phyloP scores from a whole-genome alignment of 2,797 vertebrate genomes.

The Eupleurogrammus muticus region DNA sequence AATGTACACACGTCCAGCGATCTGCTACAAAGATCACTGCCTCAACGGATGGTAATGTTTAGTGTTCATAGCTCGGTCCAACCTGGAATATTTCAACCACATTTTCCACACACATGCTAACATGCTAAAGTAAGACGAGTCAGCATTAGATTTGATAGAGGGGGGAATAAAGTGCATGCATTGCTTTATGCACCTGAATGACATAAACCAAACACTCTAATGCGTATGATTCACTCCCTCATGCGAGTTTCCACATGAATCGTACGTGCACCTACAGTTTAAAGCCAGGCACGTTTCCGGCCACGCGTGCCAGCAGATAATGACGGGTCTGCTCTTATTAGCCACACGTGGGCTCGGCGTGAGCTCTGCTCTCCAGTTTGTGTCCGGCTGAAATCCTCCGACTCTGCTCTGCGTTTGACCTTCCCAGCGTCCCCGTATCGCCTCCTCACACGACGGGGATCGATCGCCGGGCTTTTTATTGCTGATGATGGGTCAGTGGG shows the following conservation, averaged over 20 bases:
- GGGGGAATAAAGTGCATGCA: not conserved
- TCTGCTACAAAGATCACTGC: not conserved
- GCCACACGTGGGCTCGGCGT: not conserved
- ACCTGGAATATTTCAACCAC: not conserved
- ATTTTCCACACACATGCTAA: not conserved
- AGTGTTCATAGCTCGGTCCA: not conserved
- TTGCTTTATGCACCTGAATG: not conserved
- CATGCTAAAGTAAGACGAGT: not conserved
- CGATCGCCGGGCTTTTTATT: conserved; percentile 76
- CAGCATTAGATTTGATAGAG: not conserved
- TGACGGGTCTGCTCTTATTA: conserved; percentile 17
- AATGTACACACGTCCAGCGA: not conserved
- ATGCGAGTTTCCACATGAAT: not conserved
- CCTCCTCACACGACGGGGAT: conserved; percentile 55
- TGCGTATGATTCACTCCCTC: not conserved
- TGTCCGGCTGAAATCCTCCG: conserved; percentile 20
- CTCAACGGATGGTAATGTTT: not conserved
- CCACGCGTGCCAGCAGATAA: conserved; percentile 11
- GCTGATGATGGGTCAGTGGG: conserved; percentile 72
- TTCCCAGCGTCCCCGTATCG: conserved; percentile 50
- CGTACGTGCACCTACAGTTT: not conserved
- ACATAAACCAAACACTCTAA: not conserved
- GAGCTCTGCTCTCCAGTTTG: conserved; percentile 19
- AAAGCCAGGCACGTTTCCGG: conserved; percentile 14
- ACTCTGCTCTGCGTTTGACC: conserved; percentile 64